These are phyloP conservation scores for Muscicapa comitata DNA, from an alignment of 2,797 vertebrate species.

Conservation along the genomic window DNA sequence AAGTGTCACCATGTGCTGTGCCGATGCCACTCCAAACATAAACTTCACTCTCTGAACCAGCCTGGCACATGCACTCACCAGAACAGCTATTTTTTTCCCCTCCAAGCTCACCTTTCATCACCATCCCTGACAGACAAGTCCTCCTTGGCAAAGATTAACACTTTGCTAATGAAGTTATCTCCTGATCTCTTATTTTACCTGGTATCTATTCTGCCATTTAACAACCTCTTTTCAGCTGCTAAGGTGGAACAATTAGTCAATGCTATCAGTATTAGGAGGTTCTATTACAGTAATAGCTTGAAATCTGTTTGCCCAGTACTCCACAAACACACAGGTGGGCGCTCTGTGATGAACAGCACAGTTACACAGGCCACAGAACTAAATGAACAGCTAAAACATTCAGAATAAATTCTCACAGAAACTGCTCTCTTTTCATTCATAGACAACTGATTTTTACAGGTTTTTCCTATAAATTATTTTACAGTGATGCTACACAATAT, in stretches of 20 bases:
- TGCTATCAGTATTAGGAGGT: not conserved
- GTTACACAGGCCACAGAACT: not conserved
- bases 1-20: not conserved
- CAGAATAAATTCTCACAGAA: not conserved
- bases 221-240: not conserved
- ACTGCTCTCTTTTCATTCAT: not conserved
- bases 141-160: not conserved
- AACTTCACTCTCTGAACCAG: not conserved
- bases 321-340: not conserved
- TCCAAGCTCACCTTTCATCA: not conserved
- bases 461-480: not conserved
- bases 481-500: not conserved
- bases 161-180: not conserved
- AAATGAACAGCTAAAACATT: not conserved
- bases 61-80: not conserved
- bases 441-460: not conserved
- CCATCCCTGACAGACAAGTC: not conserved
- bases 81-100: not conserved
- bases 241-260: not conserved
- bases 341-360: not conserved
- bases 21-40: not conserved
- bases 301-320: not conserved
- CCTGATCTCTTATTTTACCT: not conserved
- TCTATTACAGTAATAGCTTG: not conserved
- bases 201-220: not conserved